Evolutionary conservation across 1,140 invertebrate genomes (phyloP), one percentile per base, ranked within the genome.

Genomic region (Carcinoscorpius rotundicauda): DNA sequence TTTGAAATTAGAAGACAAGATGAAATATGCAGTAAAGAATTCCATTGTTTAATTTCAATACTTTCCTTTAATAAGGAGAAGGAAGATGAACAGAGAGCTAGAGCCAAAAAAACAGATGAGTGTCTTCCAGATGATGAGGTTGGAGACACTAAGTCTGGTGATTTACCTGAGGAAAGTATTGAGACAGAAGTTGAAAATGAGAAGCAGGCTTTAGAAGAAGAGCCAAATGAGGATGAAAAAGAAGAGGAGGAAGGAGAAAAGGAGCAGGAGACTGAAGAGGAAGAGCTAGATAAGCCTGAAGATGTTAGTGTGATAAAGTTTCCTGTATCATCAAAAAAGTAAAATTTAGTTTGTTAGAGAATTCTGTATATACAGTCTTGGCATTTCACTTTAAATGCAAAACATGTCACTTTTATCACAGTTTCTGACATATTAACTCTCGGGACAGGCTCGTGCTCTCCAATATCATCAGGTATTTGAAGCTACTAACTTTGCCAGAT

Each of bases 221-320:
- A 63, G 49, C 55, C 64, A 52, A 61, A 63, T 6, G 66, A 60
- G 49, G 63, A 64, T 3, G 11, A 58, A 29, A 52, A 59, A 59
- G 56, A 69, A 52, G 64, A 49, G 49, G 58, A 53, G 55, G 61
- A 56, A 29, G 49, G 49, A 48, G 60, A 56, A 51, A 64, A 66
- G 52, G 66, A 51, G 63, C 48, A n/a, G 4, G 52, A 51, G 50
- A 63, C 9, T 8, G 57, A 49, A 49, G 61, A 58, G 52, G 63
- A 58, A 29, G 62, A 61, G 50, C 52, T 57, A 9, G 66, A 58
- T 59, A 52, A 6, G n/a, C 6, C 4, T 49, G 66, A 49, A 62
- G 69, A 62, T 8, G 60, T 29, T 29, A 29, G 29, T 29, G 29
- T 29, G 0, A 29, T 29, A 29, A 1, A 29, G 29, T 29, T 29